Evolutionary conservation across 2,888 invertebrate genomes (phyloP).

Genomic region (Caenorhabditis virilis): DNA sequence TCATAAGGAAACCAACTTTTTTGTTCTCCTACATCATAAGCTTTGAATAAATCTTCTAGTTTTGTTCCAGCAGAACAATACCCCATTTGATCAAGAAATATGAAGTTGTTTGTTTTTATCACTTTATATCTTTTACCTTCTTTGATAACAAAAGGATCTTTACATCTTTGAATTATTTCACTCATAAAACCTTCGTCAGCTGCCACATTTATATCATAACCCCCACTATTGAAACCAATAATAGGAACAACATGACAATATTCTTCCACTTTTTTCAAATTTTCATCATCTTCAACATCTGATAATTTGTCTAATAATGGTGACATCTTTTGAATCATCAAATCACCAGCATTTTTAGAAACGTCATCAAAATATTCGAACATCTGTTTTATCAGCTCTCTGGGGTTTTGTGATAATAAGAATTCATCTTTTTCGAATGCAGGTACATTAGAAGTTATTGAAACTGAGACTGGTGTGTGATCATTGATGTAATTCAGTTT

Average conservation of each 20-base stretch:
- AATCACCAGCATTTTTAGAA: constrained; percentile 10
- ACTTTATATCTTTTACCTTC: constrained; percentile 31
- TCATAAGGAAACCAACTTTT: constrained; percentile 32
- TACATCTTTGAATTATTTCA: constrained; percentile 9
- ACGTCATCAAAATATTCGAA: constrained; percentile 24
- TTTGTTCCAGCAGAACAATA: constrained; percentile 22
- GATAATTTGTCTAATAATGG: constrained; percentile 14
- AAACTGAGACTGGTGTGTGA: constrained; percentile 19
- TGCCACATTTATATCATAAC: constrained; percentile 24
- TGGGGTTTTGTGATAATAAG: constrained; percentile 15
- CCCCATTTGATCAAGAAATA: constrained; percentile 32
- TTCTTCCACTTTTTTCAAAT: constrained; percentile 7
- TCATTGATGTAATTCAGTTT: constrained; percentile 21
- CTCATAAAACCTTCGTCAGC: constrained; percentile 25
- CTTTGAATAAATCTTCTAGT: constrained; percentile 24
- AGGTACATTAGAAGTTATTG: constrained; percentile 20
- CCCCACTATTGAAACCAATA: constrained; percentile 25
- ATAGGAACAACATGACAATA: constrained; percentile 19
- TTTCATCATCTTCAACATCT: constrained; percentile 7
- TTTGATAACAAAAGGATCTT: constrained; percentile 20
- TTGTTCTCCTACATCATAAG: constrained; percentile 29
- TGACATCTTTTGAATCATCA: constrained; percentile 21
- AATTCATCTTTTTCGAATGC: constrained; percentile 20
- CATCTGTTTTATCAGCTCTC: constrained; percentile 20
- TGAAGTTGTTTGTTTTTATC: constrained; percentile 20